Base-by-base conservation (phyloP, 2,888 invertebrate species). In the Trypoxylon attenuatum region DNA sequence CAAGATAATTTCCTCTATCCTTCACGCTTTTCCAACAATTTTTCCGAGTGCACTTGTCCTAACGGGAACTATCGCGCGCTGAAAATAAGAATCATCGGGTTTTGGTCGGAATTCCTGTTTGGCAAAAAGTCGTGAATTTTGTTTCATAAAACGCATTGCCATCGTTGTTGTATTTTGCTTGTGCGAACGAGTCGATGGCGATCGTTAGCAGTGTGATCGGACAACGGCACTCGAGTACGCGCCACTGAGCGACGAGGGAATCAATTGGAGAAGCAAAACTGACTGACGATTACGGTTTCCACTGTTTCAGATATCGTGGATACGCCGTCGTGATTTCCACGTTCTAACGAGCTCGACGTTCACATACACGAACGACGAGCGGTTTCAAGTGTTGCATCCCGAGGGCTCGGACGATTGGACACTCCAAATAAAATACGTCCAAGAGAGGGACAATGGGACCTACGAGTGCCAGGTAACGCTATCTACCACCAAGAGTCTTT, bases 351-450 rank as follows among this genome's bases (percentile, higher is more conserved):
- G 95, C 63, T 96, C 96, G 49, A 91, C 94, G 87, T 94, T 94
- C 88, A 94, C 96, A 82, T 96, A 95, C 89, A 96, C 96, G 78
- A 96, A 95, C 88, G 96, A 96, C 88, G 95, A 96, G 86, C 90
- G 94, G 78, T 94, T 94, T 87, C 90, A 90, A 84, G 89, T 90
- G 73, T 89, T 96, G 70, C 96, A 96, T 88, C 91, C 92, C 72
- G 95, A 96, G 84, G 94, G 95, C 53, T 94, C 95, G 25, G 96
- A 96, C 87, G 96, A 96, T 88, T 97, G 96, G 96, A 96, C 95
- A 51, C 89, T 97, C 77, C 96, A 96, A 89, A 96, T 97, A 88
- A 96, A 96, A 89, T 97, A 95, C 88, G 96, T 96, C 74, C 96
- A 96, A 88, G 94, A 94, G 84, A 90, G 96, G 83, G 96, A 97